Evolutionary conservation across 2,797 vertebrate genomes (phyloP).

Genomic region (Distichodus sexfasciatus): DNA sequence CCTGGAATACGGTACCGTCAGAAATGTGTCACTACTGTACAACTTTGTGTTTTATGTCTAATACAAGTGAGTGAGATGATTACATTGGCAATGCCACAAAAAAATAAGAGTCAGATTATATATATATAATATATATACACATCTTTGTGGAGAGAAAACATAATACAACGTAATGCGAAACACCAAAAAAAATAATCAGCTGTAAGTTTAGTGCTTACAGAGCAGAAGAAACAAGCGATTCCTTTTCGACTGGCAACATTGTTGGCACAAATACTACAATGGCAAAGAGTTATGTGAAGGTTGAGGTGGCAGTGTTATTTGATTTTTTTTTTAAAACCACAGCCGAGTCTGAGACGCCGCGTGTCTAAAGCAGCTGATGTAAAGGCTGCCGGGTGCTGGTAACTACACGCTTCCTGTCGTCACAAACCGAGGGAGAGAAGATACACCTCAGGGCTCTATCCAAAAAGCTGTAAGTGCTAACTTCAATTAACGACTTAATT

Average conservation of each 20-base stretch:
- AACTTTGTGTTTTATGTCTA: constrained; percentile 64
- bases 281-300: constrained; percentile 29
- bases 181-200: not conserved
- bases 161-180: constrained; percentile 8
- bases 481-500: not conserved
- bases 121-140: constrained; percentile 43
- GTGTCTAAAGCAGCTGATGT: not conserved
- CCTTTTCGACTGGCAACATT: constrained; percentile 18
- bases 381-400: not conserved
- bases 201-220: constrained; percentile 10
- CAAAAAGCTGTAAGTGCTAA: not conserved
- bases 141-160: constrained; percentile 11
- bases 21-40: constrained; percentile 44
- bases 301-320: constrained; percentile 46
- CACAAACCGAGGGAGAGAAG: not conserved
- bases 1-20: not conserved
- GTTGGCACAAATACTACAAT: constrained; percentile 39
- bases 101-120: constrained; percentile 13
- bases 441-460: not conserved
- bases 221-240: constrained; percentile 9
- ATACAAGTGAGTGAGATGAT: constrained; percentile 30
- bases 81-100: not conserved
- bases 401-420: no score
- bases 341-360: not conserved
- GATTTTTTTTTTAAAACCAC: constrained; percentile 23